Conservation (phyloP, 2,797 vertebrate genomes). For the Bradypus variegatus region DNA sequence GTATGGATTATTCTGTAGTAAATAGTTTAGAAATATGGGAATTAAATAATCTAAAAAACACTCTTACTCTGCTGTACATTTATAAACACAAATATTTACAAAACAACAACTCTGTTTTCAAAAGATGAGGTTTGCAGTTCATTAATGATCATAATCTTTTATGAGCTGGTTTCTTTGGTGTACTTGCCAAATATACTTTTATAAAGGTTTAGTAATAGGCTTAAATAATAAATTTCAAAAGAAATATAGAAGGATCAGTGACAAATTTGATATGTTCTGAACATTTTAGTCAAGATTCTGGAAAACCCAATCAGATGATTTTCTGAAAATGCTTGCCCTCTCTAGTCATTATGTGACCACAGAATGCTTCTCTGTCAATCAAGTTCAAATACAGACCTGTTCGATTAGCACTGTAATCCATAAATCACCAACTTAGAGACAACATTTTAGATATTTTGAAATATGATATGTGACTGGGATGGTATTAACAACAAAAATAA, state of each 20-base stretch:
- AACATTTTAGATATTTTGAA: not conserved
- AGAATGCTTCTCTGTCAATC: constrained; percentile 17
- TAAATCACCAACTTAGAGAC: not conserved
- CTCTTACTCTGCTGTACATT: constrained; percentile 88
- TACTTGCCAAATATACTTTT: constrained; percentile 70
- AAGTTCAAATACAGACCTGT: constrained; percentile 18
- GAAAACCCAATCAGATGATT: constrained; percentile 49
- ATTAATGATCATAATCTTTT: constrained; percentile 73
- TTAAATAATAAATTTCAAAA: constrained; percentile 68
- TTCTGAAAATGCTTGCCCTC: constrained; percentile 55
- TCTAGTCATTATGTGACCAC: constrained; percentile 17
- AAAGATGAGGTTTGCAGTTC: constrained; percentile 79
- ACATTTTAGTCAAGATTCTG: constrained; percentile 52
- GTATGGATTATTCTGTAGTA: constrained; percentile 79
- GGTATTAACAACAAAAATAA: constrained; percentile 41
- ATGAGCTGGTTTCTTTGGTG: constrained; percentile 78
- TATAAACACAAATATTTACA: constrained; percentile 93
- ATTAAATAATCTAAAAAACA: constrained; percentile 95
- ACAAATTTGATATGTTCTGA: constrained; percentile 53
- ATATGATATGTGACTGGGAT: constrained; percentile 38
- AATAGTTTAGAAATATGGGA: constrained; percentile 83
- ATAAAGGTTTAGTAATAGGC: constrained; percentile 68
- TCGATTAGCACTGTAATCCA: not conserved
- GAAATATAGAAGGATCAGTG: constrained; percentile 61
- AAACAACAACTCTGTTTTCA: constrained; percentile 69